phyloP scores from a whole-genome alignment of 2,113 vertebrate species.

The Cairina moschata region DNA sequence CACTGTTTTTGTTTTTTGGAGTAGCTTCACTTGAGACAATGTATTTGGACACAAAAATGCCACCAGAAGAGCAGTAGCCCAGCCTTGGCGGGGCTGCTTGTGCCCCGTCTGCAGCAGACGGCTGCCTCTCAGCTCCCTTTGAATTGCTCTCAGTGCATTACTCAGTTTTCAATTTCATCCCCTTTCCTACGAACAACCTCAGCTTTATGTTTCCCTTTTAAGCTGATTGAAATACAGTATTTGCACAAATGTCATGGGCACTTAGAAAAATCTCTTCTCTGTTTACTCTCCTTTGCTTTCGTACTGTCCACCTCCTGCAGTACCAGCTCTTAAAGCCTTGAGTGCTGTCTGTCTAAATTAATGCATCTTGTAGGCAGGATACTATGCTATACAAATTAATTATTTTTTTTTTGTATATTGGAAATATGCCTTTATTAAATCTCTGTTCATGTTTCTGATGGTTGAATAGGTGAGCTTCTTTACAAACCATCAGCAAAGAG shows the following conservation, averaged over 20 bases:
- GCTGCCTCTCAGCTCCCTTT: neutral
- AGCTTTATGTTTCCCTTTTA: slow-evolving; percentile 73
- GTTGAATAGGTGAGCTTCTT: slow-evolving; percentile 46
- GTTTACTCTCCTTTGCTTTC: slow-evolving; percentile 62
- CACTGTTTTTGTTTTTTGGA: neutral
- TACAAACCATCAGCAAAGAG: slow-evolving; percentile 36
- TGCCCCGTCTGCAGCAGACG: neutral
- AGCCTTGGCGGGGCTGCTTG: neutral
- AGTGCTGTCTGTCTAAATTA: slow-evolving; percentile 63
- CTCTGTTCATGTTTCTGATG: neutral
- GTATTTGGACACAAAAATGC: neutral
- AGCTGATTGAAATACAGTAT: slow-evolving; percentile 73
- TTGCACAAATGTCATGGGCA: slow-evolving; percentile 72
- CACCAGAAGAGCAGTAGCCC: neutral
- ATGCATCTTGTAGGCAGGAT: slow-evolving; percentile 56
- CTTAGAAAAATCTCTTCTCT: slow-evolving; percentile 70
- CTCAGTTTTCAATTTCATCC: slow-evolving; percentile 58
- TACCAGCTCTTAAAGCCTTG: slow-evolving; percentile 53
- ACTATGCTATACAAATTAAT: slow-evolving; percentile 37
- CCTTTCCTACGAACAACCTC: slow-evolving; percentile 41
- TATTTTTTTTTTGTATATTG: slow-evolving; percentile 24
- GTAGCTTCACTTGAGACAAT: neutral
- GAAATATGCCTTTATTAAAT: slow-evolving; percentile 48
- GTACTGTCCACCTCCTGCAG: slow-evolving; percentile 34
- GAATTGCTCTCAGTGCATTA: slow-evolving; percentile 45